phyloP scores from a whole-genome alignment of 2,888 invertebrate species.

The Drosophila merina region DNA sequence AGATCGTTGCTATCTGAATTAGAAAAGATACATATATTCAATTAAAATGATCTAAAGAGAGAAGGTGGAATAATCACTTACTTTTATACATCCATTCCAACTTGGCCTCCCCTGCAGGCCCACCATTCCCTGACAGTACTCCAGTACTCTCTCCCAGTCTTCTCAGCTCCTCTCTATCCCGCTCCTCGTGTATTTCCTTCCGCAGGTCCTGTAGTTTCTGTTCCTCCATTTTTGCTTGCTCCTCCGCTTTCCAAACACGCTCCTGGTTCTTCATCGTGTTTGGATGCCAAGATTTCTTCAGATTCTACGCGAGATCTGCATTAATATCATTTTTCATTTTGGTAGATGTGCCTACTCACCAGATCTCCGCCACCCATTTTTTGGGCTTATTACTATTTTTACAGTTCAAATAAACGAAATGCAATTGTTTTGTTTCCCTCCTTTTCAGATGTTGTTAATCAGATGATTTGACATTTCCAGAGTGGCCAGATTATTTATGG shows the following conservation, averaged over 20 bases:
- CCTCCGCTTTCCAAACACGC: slow-evolving; percentile 91
- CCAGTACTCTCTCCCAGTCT: slow-evolving; percentile 86
- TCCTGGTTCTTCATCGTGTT: slow-evolving; percentile 91
- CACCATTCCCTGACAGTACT: slow-evolving; percentile 83
- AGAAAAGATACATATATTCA: too few species aligned
- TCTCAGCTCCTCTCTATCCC: slow-evolving; percentile 88
- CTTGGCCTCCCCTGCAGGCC: slow-evolving; percentile 84
- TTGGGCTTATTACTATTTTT: not conserved
- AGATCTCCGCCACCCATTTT: slow-evolving; percentile 82
- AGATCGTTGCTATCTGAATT: slow-evolving; percentile 76
- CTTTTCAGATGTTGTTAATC: slow-evolving; percentile 16
- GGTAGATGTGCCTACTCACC: slow-evolving; percentile 53
- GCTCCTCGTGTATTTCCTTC: slow-evolving; percentile 88
- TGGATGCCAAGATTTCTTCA: slow-evolving; percentile 92
- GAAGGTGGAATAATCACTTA: slow-evolving; percentile 46
- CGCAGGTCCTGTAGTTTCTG: slow-evolving; percentile 88
- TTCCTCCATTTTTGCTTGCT: slow-evolving; percentile 89
- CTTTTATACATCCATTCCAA: slow-evolving; percentile 96
- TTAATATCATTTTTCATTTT: not conserved
- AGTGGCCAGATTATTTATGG: not conserved
- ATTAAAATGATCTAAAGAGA: not conserved
- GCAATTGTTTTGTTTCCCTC: slow-evolving; percentile 33
- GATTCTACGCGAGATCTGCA: slow-evolving; percentile 85
- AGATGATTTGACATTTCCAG: not conserved
- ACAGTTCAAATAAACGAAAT: slow-evolving; percentile 13